A percentile compares a stretch with the other conserved stretches of the same genome.
Evolutionary conservation across 2,113 vertebrate genomes (phyloP).

Genomic region (Xiphorhynchus elegans): DNA sequence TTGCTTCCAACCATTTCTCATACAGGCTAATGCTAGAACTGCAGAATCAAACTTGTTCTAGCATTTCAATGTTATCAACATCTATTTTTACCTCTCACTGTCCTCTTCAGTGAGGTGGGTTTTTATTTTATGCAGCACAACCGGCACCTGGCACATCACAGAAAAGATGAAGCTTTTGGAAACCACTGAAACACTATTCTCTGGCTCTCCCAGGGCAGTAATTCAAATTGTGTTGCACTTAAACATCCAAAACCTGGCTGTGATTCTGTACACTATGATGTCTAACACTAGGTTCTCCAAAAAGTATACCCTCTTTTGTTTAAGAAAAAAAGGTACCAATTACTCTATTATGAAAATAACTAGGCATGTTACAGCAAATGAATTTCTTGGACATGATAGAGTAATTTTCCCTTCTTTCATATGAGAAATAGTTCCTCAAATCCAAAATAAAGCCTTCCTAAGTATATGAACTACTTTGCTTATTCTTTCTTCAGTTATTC

Average conservation of each 20-base stretch:
- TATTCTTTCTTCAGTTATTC: neutral
- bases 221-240: neutral
- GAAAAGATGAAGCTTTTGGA: neutral
- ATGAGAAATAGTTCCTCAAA: neutral
- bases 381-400: neutral
- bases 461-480: neutral
- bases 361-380: neutral
- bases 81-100: neutral
- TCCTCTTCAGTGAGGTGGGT: neutral
- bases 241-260: neutral
- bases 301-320: neutral
- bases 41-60: neutral
- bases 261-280: neutral
- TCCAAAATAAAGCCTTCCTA: slow-evolving; percentile 1
- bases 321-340: neutral
- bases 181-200: neutral
- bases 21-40: neutral
- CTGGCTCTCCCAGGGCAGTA: neutral
- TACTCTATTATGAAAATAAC: neutral
- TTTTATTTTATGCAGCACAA: neutral
- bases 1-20: neutral
- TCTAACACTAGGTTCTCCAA: neutral
- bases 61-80: neutral
- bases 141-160: neutral
- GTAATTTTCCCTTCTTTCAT: neutral